A percentile compares a stretch with the other conserved stretches of the same genome.
These are phyloP conservation scores for Blennius ocellaris DNA, from an alignment of 2,113 vertebrate species.

Conservation along the genomic window DNA sequence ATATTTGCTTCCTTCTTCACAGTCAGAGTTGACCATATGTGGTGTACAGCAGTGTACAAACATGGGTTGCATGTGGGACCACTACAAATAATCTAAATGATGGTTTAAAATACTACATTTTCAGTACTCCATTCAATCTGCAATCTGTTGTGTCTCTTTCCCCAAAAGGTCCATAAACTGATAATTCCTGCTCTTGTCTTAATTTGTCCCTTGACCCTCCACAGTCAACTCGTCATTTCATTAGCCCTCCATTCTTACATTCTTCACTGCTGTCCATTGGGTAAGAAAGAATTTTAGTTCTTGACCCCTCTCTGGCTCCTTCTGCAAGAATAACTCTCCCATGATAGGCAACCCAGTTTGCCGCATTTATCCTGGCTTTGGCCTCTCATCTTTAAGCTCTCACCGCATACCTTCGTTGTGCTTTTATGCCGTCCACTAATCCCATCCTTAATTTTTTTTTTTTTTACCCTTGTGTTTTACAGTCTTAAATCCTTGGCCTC, in stretches of 20 bases:
- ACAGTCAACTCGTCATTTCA: background rate
- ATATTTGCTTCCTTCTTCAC: too few species aligned
- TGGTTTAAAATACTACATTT: background rate
- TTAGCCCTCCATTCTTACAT: background rate
- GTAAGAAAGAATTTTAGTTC: background rate
- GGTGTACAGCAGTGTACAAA: background rate
- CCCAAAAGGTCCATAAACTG: background rate
- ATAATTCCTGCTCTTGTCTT: background rate
- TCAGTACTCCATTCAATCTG: background rate
- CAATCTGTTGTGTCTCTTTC: background rate
- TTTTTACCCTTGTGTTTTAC: constrained; percentile 1
- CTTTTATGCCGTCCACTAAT: constrained; percentile 12
- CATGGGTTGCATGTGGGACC: background rate
- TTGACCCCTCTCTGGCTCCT: background rate
- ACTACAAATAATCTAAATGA: too few species aligned
- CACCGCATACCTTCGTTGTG: constrained; percentile 21
- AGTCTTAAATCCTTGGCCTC: constrained; percentile 40
- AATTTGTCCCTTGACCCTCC: background rate
- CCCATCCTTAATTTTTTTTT: constrained; percentile 37
- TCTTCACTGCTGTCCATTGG: background rate
- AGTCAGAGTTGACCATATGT: too few species aligned
- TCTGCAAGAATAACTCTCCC: background rate
- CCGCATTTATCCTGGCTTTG: background rate
- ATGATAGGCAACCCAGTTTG: background rate
- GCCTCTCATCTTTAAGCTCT: constrained; percentile 2